Conservation (phyloP, 2,888 invertebrate species). For the Stenolophus ochropezus region DNA sequence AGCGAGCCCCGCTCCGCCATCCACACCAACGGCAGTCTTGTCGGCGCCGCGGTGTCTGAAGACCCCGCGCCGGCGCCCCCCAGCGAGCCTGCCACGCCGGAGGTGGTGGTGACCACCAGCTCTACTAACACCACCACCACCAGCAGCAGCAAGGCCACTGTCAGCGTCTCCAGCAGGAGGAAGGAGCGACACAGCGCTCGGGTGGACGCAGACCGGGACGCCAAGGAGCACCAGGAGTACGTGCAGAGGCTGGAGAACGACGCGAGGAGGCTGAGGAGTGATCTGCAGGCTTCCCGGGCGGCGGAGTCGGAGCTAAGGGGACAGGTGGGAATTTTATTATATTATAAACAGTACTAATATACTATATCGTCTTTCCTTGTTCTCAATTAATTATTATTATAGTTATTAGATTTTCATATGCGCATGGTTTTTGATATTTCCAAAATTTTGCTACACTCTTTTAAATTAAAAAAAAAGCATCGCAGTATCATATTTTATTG, state of each 20-base stretch:
- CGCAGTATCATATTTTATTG: too few relatives aligned
- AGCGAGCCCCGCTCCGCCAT: constrained; percentile 60
- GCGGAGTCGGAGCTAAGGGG: constrained; percentile 83
- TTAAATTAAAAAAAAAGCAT: too few relatives aligned
- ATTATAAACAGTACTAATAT: background rate
- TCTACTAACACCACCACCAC: constrained; percentile 7
- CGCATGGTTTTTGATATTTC: too few relatives aligned
- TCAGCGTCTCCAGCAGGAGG: constrained; percentile 55
- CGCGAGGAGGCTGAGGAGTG: constrained; percentile 82
- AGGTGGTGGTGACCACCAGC: constrained; percentile 63
- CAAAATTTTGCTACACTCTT: too few relatives aligned
- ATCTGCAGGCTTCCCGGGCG: constrained; percentile 83
- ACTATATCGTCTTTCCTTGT: too few relatives aligned
- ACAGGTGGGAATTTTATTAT: constrained; percentile 75
- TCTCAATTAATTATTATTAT: too few relatives aligned
- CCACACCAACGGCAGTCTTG: constrained; percentile 56
- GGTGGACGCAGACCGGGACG: constrained; percentile 54
- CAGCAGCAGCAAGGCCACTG: constrained; percentile 67
- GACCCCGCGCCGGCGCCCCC: background rate
- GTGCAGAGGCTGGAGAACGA: constrained; percentile 81
- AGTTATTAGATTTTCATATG: too few relatives aligned
- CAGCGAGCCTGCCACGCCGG: background rate
- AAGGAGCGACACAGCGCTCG: constrained; percentile 61
- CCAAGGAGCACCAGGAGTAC: constrained; percentile 71
- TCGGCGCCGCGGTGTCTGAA: constrained; percentile 27